These are phyloP conservation scores for Drosophila atripex DNA, from an alignment of 2,888 invertebrate species.

Conservation along the genomic window DNA sequence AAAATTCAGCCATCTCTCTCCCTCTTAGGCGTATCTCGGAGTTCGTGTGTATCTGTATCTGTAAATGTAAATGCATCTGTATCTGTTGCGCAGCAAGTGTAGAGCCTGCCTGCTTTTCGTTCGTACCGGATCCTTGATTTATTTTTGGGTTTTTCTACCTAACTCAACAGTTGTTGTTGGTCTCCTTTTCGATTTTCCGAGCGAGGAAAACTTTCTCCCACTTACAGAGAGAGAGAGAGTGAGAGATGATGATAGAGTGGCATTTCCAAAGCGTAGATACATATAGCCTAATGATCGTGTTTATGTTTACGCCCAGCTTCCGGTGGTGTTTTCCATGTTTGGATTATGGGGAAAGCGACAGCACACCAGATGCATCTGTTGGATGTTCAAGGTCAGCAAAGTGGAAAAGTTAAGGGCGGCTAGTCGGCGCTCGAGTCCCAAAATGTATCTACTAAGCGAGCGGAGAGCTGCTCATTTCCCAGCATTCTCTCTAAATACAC, in stretches of 20 bases:
- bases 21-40: background rate
- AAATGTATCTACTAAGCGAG: background rate
- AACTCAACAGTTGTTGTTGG: conserved; percentile 47
- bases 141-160: conserved; percentile 73
- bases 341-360: conserved; percentile 15
- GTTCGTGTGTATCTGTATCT: background rate
- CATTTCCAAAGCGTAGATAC: conserved; percentile 54
- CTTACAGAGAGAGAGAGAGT: conserved; percentile 13
- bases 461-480: too few relatives aligned
- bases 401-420: conserved; percentile 50
- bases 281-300: conserved; percentile 3
- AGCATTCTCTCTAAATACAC: conserved; percentile 12
- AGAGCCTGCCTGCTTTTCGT: conserved; percentile 54
- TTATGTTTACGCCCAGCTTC: conserved; percentile 58
- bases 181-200: conserved; percentile 20
- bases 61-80: conserved; percentile 24
- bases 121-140: conserved; percentile 70
- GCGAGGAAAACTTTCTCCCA: conserved; percentile 66
- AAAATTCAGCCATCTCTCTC: conserved; percentile 23
- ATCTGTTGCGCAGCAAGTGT: conserved; percentile 70
- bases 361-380: conserved; percentile 41
- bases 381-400: conserved; percentile 61
- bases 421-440: background rate
- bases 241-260: conserved; percentile 14
- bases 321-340: conserved; percentile 68